Evolutionary conservation across 2,113 vertebrate genomes (phyloP), one percentile per base, ranked within the genome.

Genomic region (Paramormyrops kingsleyae): DNA sequence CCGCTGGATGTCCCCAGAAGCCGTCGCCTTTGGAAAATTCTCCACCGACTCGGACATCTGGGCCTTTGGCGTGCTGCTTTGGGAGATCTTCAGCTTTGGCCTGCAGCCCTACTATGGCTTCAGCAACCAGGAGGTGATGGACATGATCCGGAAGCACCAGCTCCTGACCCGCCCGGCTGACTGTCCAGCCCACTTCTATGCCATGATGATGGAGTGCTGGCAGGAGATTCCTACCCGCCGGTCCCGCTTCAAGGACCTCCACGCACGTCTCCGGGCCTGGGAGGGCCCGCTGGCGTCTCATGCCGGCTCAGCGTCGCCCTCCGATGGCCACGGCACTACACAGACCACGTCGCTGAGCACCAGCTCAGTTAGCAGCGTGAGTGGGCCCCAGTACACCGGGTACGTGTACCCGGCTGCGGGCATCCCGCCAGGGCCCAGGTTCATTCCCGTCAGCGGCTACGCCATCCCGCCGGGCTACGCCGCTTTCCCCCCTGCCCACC

Each of bases 71-170:
- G 98, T 99, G 0, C 97, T 99, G 77, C 90, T 99, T 27, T 99
- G 99, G 98, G 99, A 99, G 92, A 97, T 99, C 56, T 99, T 99
- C 95, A 99, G 98, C 94, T 99, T 99, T 13, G 99, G 99, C 52
- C 97, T 99, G 27, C 98, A 99, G 93, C 99, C 99, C 0, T 99
- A 97, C 62, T 99, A 99, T 0, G 99, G 98, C 2, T 99, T 99
- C 93, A 98, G 97, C 90, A 99, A 99, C 92, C 98, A 99, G 94
- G 99, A 99, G 92, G 99, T 99, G 92, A 98, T 99, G 47, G 98
- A 99, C 94, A 98, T 99, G 98, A 97, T 99, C 92, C 95, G 98
- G 3, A 99, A 99, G 93, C 95, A 97, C 1, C 99, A 99, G 92
- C 96, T 99, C 89, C 94, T 99, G 92, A 97, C 98, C 0, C 99